Base-by-base conservation (phyloP, 2,113 vertebrate species). In the Nycticebus coucang region DNA sequence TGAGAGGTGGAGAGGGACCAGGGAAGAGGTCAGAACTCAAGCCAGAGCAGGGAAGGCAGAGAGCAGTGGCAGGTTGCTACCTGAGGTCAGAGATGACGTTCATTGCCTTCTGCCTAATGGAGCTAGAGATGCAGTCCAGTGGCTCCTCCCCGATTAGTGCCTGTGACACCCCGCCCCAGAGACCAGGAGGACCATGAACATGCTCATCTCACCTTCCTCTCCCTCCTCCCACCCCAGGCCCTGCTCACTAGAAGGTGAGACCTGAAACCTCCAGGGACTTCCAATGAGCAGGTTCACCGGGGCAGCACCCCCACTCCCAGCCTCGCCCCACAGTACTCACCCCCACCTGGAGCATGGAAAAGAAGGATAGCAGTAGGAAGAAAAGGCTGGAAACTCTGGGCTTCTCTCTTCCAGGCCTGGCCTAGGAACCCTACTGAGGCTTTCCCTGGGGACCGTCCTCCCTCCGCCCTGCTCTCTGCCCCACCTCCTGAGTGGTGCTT, bases 131-230 rank as follows among this genome's bases (percentile, higher is more conserved):
- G 66, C n/a, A 68, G 28, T 41, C 72, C 82, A 66, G 0, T 30
- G 95, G 93, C 90, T 96, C 96, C 41, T 88, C 90, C 60, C 26
- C 68, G 66, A 97, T 79, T 7, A 95, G 66, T 4, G 79, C 87
- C 95, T 95, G 37, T 33, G 69, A 81, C 50, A 79, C 41, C 68
- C 41, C 68, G 41, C 62, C 68, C 60, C 69, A 64, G 26, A 60
- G 62, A 75, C 41, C 62, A 82, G 41, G 60, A 87, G 62, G 8
- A 59, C 21, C 17, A 5, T 71, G 24, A 90, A 57, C 4, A 9
- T 2, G 5, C 33, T 68, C 45, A n/a, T 53, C n/a, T 72, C 11
- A 4, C 18, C n/a, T 30, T 37, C 64, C 18, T 45, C 71, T 14
- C 37, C 59, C 35, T 62, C 4, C 55, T 22, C 59, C 59, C 59